phyloP scores from a whole-genome alignment of 2,113 vertebrate species.

The Meles meles region DNA sequence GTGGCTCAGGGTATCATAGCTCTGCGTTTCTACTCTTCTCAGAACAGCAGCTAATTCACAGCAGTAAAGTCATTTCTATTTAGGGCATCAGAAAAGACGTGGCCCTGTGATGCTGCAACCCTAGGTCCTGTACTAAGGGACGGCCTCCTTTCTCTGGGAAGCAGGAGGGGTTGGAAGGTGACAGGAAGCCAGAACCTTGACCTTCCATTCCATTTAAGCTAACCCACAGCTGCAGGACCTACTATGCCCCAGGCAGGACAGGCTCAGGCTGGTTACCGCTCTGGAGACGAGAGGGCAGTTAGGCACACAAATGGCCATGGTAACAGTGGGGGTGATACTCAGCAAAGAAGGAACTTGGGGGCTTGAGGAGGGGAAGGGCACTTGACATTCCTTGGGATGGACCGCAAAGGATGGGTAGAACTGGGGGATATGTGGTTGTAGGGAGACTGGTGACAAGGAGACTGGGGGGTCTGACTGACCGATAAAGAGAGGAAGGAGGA shows the following conservation, averaged over 20 bases:
- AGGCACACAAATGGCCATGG: neutral
- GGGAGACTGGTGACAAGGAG: neutral
- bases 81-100: slow-evolving; percentile 21
- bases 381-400: neutral
- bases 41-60: slow-evolving; percentile 47
- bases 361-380: neutral
- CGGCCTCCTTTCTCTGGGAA: neutral
- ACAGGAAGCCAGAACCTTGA: neutral
- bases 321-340: rapidly evolving
- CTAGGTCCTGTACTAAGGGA: neutral
- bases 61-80: slow-evolving; percentile 46
- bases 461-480: neutral
- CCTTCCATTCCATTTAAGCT: neutral
- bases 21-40: neutral
- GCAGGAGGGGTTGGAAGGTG: neutral
- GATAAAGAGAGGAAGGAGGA: neutral
- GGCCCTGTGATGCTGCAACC: neutral
- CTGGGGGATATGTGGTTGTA: neutral
- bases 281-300: neutral
- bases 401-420: neutral
- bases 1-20: slow-evolving; percentile 30
- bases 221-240: neutral
- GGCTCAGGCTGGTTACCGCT: neutral
- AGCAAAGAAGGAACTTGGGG: neutral
- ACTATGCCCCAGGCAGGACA: neutral